A percentile compares a stretch with the other conserved stretches of the same genome.
These are phyloP conservation scores for Caenorhabditis sp. DNA, from an alignment of 2,888 invertebrate species.

Conservation along the genomic window DNA sequence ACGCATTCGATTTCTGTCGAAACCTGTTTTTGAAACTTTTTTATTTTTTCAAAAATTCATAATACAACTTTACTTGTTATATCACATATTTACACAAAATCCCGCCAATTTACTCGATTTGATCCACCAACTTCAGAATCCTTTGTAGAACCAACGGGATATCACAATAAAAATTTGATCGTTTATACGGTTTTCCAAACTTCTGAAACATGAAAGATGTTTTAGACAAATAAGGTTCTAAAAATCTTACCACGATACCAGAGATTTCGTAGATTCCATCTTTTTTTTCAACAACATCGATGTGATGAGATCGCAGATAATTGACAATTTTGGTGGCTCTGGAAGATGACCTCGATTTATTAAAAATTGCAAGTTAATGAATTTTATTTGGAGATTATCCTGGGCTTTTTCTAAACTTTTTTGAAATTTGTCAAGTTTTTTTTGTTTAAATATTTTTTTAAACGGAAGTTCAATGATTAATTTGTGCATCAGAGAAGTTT, in stretches of 20 bases:
- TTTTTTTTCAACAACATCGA: conserved; percentile 18
- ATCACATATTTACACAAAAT: no score
- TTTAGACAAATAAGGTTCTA: background rate
- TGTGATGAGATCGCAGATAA: conserved; percentile 24
- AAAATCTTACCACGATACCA: conserved; percentile 13
- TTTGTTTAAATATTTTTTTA: no score
- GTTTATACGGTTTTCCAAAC: conserved; percentile 37
- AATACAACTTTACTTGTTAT: no score
- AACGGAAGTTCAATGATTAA: no score
- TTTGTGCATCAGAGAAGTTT: no score
- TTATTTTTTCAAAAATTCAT: no score
- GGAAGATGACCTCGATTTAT: background rate
- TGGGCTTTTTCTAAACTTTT: no score
- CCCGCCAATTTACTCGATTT: conserved; percentile 19
- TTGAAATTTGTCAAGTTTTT: no score
- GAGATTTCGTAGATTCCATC: conserved; percentile 14
- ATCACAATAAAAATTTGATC: conserved; percentile 47
- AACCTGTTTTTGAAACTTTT: no score
- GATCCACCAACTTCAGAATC: conserved; percentile 26
- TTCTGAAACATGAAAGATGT: background rate
- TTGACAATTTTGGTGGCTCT: conserved; percentile 18
- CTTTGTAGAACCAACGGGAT: conserved; percentile 48
- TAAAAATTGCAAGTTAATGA: no score
- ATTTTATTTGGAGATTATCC: no score
- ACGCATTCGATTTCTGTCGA: no score